Percentiles rank a stretch among this genome's conserved stretches.
phyloP scores from a whole-genome alignment of 2,888 invertebrate species.

The Dexiosoma caninum region DNA sequence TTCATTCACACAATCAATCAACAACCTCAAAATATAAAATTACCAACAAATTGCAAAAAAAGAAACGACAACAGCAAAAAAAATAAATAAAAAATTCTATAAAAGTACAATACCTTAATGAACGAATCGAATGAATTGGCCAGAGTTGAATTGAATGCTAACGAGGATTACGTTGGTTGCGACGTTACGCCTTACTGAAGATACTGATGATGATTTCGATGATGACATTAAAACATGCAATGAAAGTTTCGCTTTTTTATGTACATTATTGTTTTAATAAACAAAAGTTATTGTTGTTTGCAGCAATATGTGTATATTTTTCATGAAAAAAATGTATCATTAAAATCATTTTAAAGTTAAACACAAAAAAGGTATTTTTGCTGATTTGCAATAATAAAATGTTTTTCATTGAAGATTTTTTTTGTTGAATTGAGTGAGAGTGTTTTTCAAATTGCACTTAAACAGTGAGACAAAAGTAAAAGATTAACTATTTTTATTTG shows the following conservation, averaged over 20 bases:
- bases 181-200: slow-evolving; percentile 44
- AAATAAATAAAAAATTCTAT: not conserved
- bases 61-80: not conserved
- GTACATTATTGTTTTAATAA: slow-evolving; percentile 9
- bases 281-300: slow-evolving; percentile 34
- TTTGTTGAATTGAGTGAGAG: slow-evolving; percentile 2
- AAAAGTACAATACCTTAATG: slow-evolving; percentile 29
- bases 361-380: slow-evolving; percentile 14
- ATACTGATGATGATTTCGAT: slow-evolving; percentile 31
- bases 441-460: not conserved
- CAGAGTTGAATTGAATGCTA: slow-evolving; percentile 33
- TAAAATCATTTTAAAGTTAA: not conserved
- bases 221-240: slow-evolving; percentile 55
- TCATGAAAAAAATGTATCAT: not conserved
- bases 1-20: slow-evolving; percentile 30
- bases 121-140: slow-evolving; percentile 19
- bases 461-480: not conserved
- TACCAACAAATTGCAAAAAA: slow-evolving; percentile 15
- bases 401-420: slow-evolving; percentile 2
- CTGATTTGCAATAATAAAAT: slow-evolving; percentile 35
- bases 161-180: not conserved
- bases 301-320: not conserved
- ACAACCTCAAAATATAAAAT: slow-evolving; percentile 15
- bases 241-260: slow-evolving; percentile 38
- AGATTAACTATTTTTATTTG: no score